A percentile compares a stretch with the other conserved stretches of the same genome.
These are phyloP conservation scores for Aphis craccivora DNA, from an alignment of 1,140 invertebrate genomes.

Conservation along the genomic window DNA sequence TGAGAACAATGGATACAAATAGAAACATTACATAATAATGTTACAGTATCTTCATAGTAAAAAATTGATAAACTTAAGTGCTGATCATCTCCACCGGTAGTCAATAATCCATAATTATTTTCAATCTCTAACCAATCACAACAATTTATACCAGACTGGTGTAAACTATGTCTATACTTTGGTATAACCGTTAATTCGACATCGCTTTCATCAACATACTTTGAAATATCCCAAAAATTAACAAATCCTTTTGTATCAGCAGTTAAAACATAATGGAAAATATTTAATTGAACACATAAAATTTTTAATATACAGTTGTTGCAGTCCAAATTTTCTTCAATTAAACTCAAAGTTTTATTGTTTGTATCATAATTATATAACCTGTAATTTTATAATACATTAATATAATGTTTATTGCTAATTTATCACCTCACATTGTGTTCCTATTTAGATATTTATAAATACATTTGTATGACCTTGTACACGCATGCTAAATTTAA, in stretches of 20 bases:
- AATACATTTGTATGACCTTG: not conserved
- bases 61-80: conserved; percentile 39
- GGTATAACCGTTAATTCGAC: conserved; percentile 41
- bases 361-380: conserved; percentile 57
- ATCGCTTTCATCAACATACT: conserved; percentile 60
- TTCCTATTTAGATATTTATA: not conserved
- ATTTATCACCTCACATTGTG: not conserved
- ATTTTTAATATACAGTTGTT: conserved; percentile 72
- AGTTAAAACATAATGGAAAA: conserved; percentile 67
- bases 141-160: conserved; percentile 78
- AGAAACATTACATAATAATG: not conserved
- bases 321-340: conserved; percentile 65
- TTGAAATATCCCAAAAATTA: conserved; percentile 71
- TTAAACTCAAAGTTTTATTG: conserved; percentile 52
- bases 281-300: conserved; percentile 63
- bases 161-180: conserved; percentile 62
- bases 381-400: conserved; percentile 40
- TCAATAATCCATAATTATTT: conserved; percentile 43
- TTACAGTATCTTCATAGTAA: not conserved
- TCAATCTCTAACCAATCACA: conserved; percentile 54
- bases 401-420: not conserved
- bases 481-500: not conserved
- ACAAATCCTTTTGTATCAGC: conserved; percentile 73
- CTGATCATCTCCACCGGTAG: conserved; percentile 59
- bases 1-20: conserved; percentile 54